Conservation (phyloP, 2,888 invertebrate species). For the Drosophila kambysellisi region DNA sequence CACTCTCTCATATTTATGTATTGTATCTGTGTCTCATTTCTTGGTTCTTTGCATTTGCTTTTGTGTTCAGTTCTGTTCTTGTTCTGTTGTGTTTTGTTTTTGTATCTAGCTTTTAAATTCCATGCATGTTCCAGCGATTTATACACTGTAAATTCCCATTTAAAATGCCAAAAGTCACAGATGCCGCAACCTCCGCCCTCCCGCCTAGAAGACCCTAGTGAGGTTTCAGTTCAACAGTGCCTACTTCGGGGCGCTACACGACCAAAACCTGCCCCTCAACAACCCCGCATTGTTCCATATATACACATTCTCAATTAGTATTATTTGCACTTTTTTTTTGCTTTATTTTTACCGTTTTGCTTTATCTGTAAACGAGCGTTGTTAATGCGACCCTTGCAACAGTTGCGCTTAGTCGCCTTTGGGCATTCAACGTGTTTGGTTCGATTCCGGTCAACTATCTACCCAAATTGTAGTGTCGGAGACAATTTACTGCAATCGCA, state of each 20-base stretch:
- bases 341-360: constrained; percentile 34
- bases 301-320: constrained; percentile 3
- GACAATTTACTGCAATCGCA: constrained; percentile 7
- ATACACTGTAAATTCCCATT: constrained; percentile 21
- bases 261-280: constrained; percentile 13
- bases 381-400: constrained; percentile 47
- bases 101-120: constrained; percentile 48
- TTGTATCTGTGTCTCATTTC: constrained; percentile 31
- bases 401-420: constrained; percentile 63
- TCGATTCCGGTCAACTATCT: constrained; percentile 34
- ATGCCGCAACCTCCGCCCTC: constrained; percentile 45
- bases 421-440: constrained; percentile 52
- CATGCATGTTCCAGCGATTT: constrained; percentile 52
- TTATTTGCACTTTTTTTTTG: constrained; percentile 7
- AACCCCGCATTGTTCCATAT: constrained; percentile 26
- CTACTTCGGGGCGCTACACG: constrained; percentile 45
- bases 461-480: background rate
- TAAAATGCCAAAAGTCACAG: constrained; percentile 56
- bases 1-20: constrained; percentile 21
- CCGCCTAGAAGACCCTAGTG: constrained; percentile 25
- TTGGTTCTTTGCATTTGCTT: constrained; percentile 45
- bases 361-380: constrained; percentile 67
- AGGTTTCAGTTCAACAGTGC: constrained; percentile 61
- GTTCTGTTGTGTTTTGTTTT: constrained; percentile 35
- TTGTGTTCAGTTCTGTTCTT: constrained; percentile 32